Evolutionary conservation across 2,797 vertebrate genomes (phyloP).

Genomic region (Simalia tracyae): DNA sequence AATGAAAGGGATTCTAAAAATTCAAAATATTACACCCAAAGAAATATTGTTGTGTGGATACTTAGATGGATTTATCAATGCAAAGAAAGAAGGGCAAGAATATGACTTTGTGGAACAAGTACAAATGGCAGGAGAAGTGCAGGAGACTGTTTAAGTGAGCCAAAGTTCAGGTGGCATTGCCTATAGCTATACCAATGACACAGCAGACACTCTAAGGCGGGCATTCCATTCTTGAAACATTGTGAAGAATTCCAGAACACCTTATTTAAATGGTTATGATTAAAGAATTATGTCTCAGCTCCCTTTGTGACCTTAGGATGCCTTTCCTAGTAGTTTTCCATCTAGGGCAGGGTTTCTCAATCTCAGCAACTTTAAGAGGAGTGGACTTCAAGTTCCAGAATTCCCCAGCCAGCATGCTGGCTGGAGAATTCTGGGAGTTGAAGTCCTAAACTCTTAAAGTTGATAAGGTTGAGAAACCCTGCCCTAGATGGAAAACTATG

Average conservation of each 20-base stretch:
- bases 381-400: no score
- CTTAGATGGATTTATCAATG: neutral
- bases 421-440: no score
- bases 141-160: neutral
- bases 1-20: neutral
- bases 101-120: neutral
- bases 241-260: neutral
- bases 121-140: neutral
- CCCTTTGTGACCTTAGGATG: neutral
- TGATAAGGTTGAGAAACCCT: no score
- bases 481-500: neutral
- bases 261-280: neutral
- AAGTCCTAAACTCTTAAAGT: no score
- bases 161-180: neutral
- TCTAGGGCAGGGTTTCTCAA: no score
- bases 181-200: neutral
- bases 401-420: no score
- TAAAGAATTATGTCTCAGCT: neutral
- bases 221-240: neutral
- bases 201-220: neutral
- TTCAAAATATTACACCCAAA: neutral
- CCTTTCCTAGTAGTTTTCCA: neutral
- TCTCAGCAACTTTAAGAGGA: no score
- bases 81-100: neutral
- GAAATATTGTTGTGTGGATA: neutral